Evolutionary conservation across 2,888 invertebrate genomes (phyloP).

Genomic region (Drosophila basisetae): DNA sequence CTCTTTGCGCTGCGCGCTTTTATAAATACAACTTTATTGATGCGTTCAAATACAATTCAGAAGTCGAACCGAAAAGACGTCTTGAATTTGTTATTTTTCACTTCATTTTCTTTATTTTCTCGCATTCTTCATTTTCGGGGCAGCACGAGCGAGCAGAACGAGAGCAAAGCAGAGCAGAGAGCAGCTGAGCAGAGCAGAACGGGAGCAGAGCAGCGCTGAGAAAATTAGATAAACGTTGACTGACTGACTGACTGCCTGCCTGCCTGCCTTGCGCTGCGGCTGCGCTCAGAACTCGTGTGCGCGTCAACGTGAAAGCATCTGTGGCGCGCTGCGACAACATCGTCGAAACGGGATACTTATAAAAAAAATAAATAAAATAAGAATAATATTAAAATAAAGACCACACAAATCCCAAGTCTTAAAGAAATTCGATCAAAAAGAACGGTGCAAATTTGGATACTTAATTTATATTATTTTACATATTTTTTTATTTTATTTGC

Average conservation of each 20-base stretch:
- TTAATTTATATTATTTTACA: conserved; percentile 33
- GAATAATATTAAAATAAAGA: conserved; percentile 17
- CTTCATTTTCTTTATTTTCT: conserved; percentile 21
- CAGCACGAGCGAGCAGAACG: conserved; percentile 25
- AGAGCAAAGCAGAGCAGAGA: conserved; percentile 6
- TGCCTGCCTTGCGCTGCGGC: conserved; percentile 67
- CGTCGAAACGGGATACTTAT: conserved; percentile 25
- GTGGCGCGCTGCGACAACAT: conserved; percentile 53
- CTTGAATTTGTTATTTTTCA: conserved; percentile 63
- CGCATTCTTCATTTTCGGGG: conserved; percentile 37
- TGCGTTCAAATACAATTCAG: conserved; percentile 74
- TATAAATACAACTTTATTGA: conserved; percentile 84
- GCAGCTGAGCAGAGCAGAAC: conserved; percentile 32
- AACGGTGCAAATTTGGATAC: conserved; percentile 41
- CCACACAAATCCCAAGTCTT: conserved; percentile 6
- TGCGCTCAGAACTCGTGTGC: conserved; percentile 83
- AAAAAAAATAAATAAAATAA: conserved; percentile 23
- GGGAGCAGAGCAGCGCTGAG: conserved; percentile 32
- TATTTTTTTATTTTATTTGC: conserved; percentile 41
- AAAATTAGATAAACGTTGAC: conserved; percentile 51
- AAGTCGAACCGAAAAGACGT: conserved; percentile 66
- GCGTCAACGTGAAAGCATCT: conserved; percentile 82
- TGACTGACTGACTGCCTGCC: neutral
- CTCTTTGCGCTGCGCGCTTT: conserved; percentile 61
- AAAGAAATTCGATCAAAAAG: conserved; percentile 33